These are phyloP conservation scores for Pheosia tremula DNA, from an alignment of 2,888 invertebrate genomes.

Conservation along the genomic window DNA sequence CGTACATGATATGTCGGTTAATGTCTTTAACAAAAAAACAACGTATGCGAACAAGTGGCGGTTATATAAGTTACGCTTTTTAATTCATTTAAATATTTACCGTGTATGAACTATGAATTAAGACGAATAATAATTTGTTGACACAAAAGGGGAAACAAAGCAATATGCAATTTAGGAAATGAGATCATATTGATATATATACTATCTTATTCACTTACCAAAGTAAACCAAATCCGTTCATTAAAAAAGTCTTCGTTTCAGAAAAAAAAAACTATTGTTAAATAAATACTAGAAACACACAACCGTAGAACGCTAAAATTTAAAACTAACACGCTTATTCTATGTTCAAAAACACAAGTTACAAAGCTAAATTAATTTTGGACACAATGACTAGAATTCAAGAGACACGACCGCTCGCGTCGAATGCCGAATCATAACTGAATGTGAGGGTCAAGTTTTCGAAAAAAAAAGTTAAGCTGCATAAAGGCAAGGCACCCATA, in stretches of 20 bases:
- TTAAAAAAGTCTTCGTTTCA: slow-evolving; percentile 61
- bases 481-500: slow-evolving; percentile 71
- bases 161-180: neutral
- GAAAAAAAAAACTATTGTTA: slow-evolving; percentile 22
- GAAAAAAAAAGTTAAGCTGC: slow-evolving; percentile 69
- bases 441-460: slow-evolving; percentile 74
- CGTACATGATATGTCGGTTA: neutral
- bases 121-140: neutral
- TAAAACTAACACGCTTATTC: slow-evolving; percentile 50
- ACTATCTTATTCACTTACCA: slow-evolving; percentile 60
- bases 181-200: neutral
- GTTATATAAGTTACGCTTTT: neutral
- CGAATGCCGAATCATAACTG: slow-evolving; percentile 80
- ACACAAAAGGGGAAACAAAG: neutral
- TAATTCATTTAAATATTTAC: neutral
- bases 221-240: slow-evolving; percentile 82
- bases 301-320: slow-evolving; percentile 46
- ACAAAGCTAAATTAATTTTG: slow-evolving; percentile 63
- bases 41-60: neutral
- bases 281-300: slow-evolving; percentile 48
- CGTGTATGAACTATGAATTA: neutral
- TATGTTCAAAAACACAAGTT: slow-evolving; percentile 52
- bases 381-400: slow-evolving; percentile 81
- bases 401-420: slow-evolving; percentile 72
- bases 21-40: neutral